These are phyloP conservation scores for Pachypanchax playfairii DNA, from an alignment of 2,113 vertebrate species.

Conservation along the genomic window DNA sequence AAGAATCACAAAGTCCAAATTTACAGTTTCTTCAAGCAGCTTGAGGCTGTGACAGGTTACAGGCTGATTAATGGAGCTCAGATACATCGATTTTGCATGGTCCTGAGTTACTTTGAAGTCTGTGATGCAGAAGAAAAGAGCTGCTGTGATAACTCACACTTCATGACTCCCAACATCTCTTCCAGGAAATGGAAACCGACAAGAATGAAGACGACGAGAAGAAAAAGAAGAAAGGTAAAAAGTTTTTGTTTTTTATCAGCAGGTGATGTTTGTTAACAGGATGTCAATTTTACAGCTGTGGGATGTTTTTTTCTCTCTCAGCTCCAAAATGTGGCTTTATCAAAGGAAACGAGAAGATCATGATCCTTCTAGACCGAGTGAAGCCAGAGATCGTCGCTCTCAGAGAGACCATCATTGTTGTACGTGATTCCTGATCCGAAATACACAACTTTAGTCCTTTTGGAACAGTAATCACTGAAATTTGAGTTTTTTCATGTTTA, in stretches of 20 bases:
- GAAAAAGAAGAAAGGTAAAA: constrained; percentile 79
- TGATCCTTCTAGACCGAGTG: constrained; percentile 76
- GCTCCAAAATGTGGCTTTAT: constrained; percentile 89
- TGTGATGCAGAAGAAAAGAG: too few relatives aligned
- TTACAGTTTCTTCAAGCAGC: too few relatives aligned
- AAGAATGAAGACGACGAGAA: constrained; percentile 85
- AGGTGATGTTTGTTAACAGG: neutral
- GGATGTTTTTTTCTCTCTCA: constrained; percentile 51
- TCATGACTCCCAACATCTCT: rapidly evolving
- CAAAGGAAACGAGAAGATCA: constrained; percentile 83
- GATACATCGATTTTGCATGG: too few relatives aligned
- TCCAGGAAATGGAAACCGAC: constrained; percentile 89
- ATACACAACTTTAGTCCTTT: neutral
- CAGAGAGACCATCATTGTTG: constrained; percentile 84
- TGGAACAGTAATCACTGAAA: neutral
- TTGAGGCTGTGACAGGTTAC: too few relatives aligned
- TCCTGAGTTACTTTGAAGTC: too few relatives aligned
- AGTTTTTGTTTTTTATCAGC: rapidly evolving
- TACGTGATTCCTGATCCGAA: constrained; percentile 61
- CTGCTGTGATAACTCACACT: neutral
- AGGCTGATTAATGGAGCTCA: too few relatives aligned
- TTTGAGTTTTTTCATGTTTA: neutral
- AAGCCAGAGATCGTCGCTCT: constrained; percentile 86
- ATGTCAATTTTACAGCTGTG: neutral
- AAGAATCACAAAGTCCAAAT: too few relatives aligned